A percentile compares a stretch with the other conserved stretches of the same genome.
These are phyloP conservation scores for Neosalanx taihuensis DNA, from an alignment of 2,797 vertebrate genomes.

Conservation along the genomic window DNA sequence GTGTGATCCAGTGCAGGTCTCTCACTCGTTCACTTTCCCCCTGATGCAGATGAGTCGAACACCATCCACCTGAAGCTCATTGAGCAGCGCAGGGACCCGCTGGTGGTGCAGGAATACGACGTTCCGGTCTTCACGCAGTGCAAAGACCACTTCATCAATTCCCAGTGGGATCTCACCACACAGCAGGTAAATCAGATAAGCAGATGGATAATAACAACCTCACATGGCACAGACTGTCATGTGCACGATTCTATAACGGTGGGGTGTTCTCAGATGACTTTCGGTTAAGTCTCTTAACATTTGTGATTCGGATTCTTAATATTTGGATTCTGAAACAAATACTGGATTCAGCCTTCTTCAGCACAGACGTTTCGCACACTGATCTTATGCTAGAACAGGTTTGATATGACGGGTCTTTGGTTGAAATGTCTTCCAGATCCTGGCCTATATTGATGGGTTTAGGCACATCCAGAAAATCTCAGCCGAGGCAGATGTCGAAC, in stretches of 20 bases:
- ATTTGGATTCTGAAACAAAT: too few relatives aligned
- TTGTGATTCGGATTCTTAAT: too few relatives aligned
- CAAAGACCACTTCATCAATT: conserved; percentile 92
- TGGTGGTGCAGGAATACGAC: conserved; percentile 94
- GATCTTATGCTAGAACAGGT: conserved; percentile 13
- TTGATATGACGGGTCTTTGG: background rate
- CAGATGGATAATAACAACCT: too few relatives aligned
- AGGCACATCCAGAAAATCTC: conserved; percentile 97
- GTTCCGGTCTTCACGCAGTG: conserved; percentile 95
- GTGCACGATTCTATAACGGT: too few relatives aligned
- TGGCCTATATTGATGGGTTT: conserved; percentile 94
- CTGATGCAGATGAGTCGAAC: conserved; percentile 87
- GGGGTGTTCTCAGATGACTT: too few relatives aligned
- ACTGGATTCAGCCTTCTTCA: too few relatives aligned
- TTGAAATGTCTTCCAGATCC: conserved; percentile 76
- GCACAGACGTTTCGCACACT: background rate
- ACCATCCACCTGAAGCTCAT: conserved; percentile 97
- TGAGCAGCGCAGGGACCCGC: conserved; percentile 86
- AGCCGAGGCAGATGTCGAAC: conserved; percentile 93
- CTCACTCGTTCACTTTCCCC: background rate
- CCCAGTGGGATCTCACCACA: conserved; percentile 98
- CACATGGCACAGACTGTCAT: too few relatives aligned
- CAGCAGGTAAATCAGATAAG: conserved; percentile 78
- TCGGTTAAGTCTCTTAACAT: too few relatives aligned
- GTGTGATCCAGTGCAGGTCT: background rate